Evolutionary conservation across 1,140 invertebrate species (phyloP), one percentile per base, ranked within the genome.

Genomic region (Sycophaga agraensis): DNA sequence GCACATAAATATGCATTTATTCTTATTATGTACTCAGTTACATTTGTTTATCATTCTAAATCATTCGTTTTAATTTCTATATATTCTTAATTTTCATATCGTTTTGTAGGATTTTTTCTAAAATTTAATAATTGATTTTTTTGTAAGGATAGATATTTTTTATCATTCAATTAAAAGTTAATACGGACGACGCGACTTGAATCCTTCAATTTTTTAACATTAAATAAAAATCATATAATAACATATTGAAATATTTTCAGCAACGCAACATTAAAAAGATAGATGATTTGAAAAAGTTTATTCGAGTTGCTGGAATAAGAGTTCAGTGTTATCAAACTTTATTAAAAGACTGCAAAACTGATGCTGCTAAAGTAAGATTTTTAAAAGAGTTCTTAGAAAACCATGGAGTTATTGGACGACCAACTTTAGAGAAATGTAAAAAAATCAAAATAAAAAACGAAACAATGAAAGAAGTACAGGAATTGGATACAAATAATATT

Each of bases 401-500:
- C 55, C 67, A 75, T 56, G 77, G 77, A 16, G 49, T 81, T 11
- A 49, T 0, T 26, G 70, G 74, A 21, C 69, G 70, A 24, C 74
- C 73, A 46, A 74, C 74, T 11, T 6, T 75, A 35, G 69, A 73
- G 26, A 81, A 80, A 53, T 80, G 78, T 62, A 72, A 69, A 53
- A 68, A 61, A 43, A 68, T 63, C 5, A 79, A 71, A 54, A 65
- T 67, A 37, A 70, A 71, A 49, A 70, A 66, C 19, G 68, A 70
- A 12, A 65, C 51, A 14, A 59, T 69, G 16, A 62, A 65, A 16
- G 76, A 81, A 61, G 26, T 60, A 43, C 62, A 72, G 1, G 65
- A 71, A 56, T 66, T 78, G 35, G 71, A 75, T 62, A 61, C 63
- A 31, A 61, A 56, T 28, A 73, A 70, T 48, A 71, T 75, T 57